Evolutionary conservation across 2,797 vertebrate species (phyloP), one percentile per base, ranked within the genome.

Genomic region (Ficedula albicollis): DNA sequence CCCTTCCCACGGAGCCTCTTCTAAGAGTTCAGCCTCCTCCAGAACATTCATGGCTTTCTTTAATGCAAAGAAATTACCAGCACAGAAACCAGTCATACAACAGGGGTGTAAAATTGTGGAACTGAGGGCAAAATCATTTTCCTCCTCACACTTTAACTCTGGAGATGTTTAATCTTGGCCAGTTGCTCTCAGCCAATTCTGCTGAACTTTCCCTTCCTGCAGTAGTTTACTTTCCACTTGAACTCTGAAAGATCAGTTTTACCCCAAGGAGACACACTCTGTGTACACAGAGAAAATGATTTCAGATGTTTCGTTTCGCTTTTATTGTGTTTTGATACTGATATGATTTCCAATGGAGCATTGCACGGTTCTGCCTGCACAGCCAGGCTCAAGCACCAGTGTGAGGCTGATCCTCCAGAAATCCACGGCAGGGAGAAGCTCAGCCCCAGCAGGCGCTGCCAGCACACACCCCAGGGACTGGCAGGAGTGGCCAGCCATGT

Each of bases 171-270:
- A n/a, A 75, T 75, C 43, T 44, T 18, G 15, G 70, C 68, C 59
- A 43, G 26, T 16, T 83, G 51, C 29, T 92, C 67, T 62, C 79
- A 5, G 41, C 52, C 63, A 48, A 0, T 29, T 48, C 63, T 67
- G 63, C 48, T 58, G 79, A 88, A 90, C 73, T 67, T 69, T 41
- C 64, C 66, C 51, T 51, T 63, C 82, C 87, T 84, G 62, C 62
- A 69, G 39, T 6, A 73, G 58, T 89, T 94, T 69, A 72, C 69
- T 34, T 89, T 80, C 72, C 63, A n/a, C 5, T 29, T 73, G 55
- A 89, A 88, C 79, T 93, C 84, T 63, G 55, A 76, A 55, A 56
- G 66, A 95, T 54, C 94, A 79, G 66, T 41, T 93, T 81, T 76
- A 86, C 44, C 77, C 56, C 72, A 74, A 90, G 85, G 87, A 96